Evolutionary conservation across 2,888 invertebrate genomes (phyloP), one percentile per base, ranked within the genome.

Genomic region (Eristalinus sepulchralis): DNA sequence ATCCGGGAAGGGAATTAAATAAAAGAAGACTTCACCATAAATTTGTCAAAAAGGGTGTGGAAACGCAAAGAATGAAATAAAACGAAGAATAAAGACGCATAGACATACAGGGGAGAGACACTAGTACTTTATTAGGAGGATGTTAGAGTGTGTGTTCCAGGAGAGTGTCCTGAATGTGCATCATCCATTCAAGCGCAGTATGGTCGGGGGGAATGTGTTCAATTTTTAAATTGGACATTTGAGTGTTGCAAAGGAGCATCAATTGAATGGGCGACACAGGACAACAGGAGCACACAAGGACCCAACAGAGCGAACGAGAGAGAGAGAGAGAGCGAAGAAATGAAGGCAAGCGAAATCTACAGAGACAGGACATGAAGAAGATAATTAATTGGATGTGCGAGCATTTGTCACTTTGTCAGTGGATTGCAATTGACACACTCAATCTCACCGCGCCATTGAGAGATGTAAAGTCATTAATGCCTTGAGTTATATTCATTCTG

Each of bases 381-480:
- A 86, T 86, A 86, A 86, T 86, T 86, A 86, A 86, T 78, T 83
- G 86, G 57, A 79, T 83, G 83, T 83, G 73, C 73, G 67, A 73
- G 73, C 82, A 82, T 86, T 83, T 86, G 82, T 83, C 83, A 83
- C 78, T 86, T 82, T 86, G 73, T 78, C 77, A 82, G 70, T 82
- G 66, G 78, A 78, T 82, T 82, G 86, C 86, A 83, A 83, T 79
- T 86, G 86, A 79, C 86, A 83, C 73, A 75, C 83, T 86, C 83
- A 86, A 83, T 86, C 83, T 77, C 59, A 72, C 55, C 22, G 53
- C 17, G 47, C 71, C 68, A 81, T 73, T 81, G 72, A 77, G 66
- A 67, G 47, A 81, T 64, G 67, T 47, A 72, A 76, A 72, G 72
- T 77, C 77, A 68, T 85, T 85, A 77, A 81, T 70, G 68, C 60